These are phyloP conservation scores for Ephestia elutella DNA, from an alignment of 1,140 invertebrate species.

Conservation along the genomic window DNA sequence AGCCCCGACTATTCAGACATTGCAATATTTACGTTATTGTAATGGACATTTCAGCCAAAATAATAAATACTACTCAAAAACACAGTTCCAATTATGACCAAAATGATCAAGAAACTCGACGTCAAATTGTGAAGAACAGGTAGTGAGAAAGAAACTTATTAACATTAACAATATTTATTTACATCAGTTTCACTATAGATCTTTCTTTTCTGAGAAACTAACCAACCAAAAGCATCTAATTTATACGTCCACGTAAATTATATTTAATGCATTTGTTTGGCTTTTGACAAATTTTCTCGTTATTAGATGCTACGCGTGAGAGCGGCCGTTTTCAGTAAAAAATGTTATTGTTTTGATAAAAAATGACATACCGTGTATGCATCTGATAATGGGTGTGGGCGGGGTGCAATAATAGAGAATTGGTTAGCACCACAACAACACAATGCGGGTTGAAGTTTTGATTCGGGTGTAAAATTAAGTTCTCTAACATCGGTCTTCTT, in stretches of 20 bases:
- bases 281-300: slow-evolving; percentile 53
- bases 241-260: slow-evolving; percentile 50
- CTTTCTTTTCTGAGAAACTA: slow-evolving; percentile 6
- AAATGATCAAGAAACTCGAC: too few relatives aligned
- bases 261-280: slow-evolving; percentile 37
- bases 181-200: neutral
- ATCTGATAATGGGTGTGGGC: slow-evolving; percentile 70
- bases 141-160: neutral
- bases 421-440: slow-evolving; percentile 66
- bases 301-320: slow-evolving; percentile 36
- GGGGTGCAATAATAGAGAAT: slow-evolving; percentile 63
- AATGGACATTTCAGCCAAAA: too few relatives aligned
- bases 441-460: slow-evolving; percentile 57
- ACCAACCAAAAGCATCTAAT: slow-evolving; percentile 22
- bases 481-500: slow-evolving; percentile 49
- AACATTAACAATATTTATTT: neutral
- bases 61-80: too few relatives aligned
- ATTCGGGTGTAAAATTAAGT: slow-evolving; percentile 71
- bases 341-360: slow-evolving; percentile 72
- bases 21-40: too few relatives aligned
- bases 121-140: too few relatives aligned
- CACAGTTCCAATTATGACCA: too few relatives aligned
- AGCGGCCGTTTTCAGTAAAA: slow-evolving; percentile 40
- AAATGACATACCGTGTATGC: slow-evolving; percentile 61
- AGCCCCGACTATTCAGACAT: too few relatives aligned